Conservation (phyloP, 2,113 vertebrate genomes). For the Lepisosteus osseus region DNA sequence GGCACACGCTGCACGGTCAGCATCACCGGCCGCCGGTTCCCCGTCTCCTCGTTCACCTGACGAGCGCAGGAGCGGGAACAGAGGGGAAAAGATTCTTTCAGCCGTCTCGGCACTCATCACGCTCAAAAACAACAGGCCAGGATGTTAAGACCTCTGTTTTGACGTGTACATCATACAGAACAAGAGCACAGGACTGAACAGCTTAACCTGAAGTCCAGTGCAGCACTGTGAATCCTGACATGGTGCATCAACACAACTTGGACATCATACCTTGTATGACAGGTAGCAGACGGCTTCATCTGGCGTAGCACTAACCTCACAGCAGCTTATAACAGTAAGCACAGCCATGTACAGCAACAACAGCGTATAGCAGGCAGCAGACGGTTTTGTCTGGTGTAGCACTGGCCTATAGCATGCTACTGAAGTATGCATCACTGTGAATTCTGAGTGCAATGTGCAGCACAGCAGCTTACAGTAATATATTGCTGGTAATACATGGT, state of each 20-base stretch:
- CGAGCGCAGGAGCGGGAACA: background rate
- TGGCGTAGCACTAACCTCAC: too few relatives aligned
- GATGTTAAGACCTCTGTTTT: too few relatives aligned
- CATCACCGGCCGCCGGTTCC: conserved; percentile 88
- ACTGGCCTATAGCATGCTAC: conserved; percentile 89
- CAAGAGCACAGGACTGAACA: background rate
- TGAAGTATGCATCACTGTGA: conserved; percentile 72
- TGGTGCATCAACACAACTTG: background rate
- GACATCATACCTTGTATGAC: too few relatives aligned
- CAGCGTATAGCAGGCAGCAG: too few relatives aligned
- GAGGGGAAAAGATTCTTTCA: background rate
- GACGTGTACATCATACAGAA: too few relatives aligned
- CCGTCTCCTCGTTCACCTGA: conserved; percentile 91
- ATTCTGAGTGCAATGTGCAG: too few relatives aligned
- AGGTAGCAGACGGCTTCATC: too few relatives aligned
- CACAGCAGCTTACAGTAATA: background rate
- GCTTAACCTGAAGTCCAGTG: background rate
- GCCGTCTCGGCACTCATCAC: too few relatives aligned
- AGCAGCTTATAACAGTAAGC: background rate
- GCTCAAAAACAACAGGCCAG: too few relatives aligned
- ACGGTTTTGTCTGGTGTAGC: background rate
- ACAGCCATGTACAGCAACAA: too few relatives aligned
- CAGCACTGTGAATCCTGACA: background rate
- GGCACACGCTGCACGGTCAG: conserved; percentile 82
- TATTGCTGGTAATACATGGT: background rate